Percentiles rank a stretch among this genome's conserved stretches.
Conservation (phyloP, 2,797 vertebrate species). For the Eospalax fontanierii region DNA sequence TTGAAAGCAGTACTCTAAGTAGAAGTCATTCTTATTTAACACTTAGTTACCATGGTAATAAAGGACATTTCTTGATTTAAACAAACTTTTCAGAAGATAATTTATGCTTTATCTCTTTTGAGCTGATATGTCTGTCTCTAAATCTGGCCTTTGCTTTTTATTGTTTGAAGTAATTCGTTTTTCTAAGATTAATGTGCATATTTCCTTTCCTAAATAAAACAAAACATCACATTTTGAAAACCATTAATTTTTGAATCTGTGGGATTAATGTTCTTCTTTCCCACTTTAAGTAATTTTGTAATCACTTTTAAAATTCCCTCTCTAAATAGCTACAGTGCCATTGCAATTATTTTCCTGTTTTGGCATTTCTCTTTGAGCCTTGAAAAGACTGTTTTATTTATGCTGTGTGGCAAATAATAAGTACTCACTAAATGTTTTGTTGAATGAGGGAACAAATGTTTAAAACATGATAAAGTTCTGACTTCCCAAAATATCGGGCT, state of each 20-base stretch:
- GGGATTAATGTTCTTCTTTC: conserved; percentile 9
- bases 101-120: conserved; percentile 48
- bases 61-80: conserved; percentile 71
- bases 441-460: conserved; percentile 21
- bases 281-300: conserved; percentile 61
- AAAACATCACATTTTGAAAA: conserved; percentile 63
- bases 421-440: conserved; percentile 36
- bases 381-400: conserved; percentile 51
- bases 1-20: conserved; percentile 76
- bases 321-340: conserved; percentile 36
- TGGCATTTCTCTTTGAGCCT: conserved; percentile 33
- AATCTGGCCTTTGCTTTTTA: conserved; percentile 30
- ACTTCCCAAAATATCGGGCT: not conserved
- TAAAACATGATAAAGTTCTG: conserved; percentile 34
- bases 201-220: conserved; percentile 63
- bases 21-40: conserved; percentile 71
- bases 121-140: conserved; percentile 21
- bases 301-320: conserved; percentile 53
- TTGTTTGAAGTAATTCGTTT: conserved; percentile 70
- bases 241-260: conserved; percentile 64
- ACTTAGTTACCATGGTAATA: conserved; percentile 72
- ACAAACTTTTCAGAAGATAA: conserved; percentile 53
- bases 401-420: conserved; percentile 27
- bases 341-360: conserved; percentile 16
- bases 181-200: conserved; percentile 56